These are phyloP conservation scores for Cottus gobio DNA, from an alignment of 2,113 vertebrate genomes.

Conservation along the genomic window DNA sequence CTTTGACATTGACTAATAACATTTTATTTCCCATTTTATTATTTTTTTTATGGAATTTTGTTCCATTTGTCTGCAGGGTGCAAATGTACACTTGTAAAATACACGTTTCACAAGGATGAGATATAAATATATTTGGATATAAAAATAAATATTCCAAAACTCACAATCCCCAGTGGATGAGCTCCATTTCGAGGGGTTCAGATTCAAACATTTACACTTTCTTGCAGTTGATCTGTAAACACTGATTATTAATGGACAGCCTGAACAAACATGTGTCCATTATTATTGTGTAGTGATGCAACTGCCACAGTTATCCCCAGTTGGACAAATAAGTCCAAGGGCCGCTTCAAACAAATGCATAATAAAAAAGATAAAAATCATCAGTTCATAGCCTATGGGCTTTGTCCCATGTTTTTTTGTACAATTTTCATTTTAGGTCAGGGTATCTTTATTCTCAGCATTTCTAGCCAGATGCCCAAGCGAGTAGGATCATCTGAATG, in stretches of 20 bases:
- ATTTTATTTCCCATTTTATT: neutral
- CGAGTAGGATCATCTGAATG: slow-evolving; percentile 12
- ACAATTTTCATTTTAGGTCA: slow-evolving; percentile 31
- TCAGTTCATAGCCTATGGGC: slow-evolving; percentile 41
- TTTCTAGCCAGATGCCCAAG: slow-evolving; percentile 30
- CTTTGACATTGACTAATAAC: neutral
- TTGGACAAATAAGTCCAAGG: slow-evolving; percentile 42
- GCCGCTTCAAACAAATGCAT: slow-evolving; percentile 5
- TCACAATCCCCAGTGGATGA: neutral
- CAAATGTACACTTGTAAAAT: neutral
- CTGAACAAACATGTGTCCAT: neutral
- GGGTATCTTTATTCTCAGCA: slow-evolving; percentile 15
- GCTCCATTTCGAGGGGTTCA: neutral
- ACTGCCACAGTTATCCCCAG: neutral
- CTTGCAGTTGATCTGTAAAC: neutral
- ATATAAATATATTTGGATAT: neutral
- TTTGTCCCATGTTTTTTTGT: slow-evolving; percentile 22
- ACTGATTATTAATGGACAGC: neutral
- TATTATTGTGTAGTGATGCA: neutral
- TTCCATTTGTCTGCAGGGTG: neutral
- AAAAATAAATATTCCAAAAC: neutral
- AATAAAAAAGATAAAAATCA: slow-evolving; percentile 11
- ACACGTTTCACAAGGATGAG: neutral
- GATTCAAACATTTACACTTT: neutral
- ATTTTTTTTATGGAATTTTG: neutral